Evolutionary conservation across 2,113 vertebrate genomes (phyloP), one percentile per base, ranked within the genome.

Genomic region (Eclectus roratus): DNA sequence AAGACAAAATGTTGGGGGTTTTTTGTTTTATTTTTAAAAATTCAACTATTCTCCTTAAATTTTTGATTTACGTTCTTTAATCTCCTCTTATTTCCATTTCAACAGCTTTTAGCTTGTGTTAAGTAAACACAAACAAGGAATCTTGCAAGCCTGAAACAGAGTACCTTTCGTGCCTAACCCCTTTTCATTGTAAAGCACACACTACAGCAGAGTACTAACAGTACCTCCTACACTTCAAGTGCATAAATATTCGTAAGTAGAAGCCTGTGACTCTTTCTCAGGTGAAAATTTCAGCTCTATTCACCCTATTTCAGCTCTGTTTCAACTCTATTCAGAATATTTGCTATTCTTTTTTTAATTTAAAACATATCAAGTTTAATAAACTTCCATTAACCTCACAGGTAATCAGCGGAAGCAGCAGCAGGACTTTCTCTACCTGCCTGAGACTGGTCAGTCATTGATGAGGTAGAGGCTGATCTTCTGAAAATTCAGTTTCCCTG

Each of bases 131-230:
- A 88, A 63, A 60, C 1, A 5, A 52, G 44, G 44, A 92, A 77
- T 46, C 4, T 16, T 66, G 23, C 5, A 73, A 60, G 20, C 50
- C 29, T 84, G 60, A 88, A 88, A 68, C 1, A 41, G 29, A 84
- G 7, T 33, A 5, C 41, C 13, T 49, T 77, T 25, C 0, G 0
- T 11, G 18, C 29, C 35, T 69, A 20, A 35, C 2, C 18, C 35
- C 18, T 72, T 79, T 53, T 1, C 1, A 46, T 3, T 50, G 31
- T 37, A 58, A 88, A 88, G 46, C 3, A 3, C 9, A 28, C 3
- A 2, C 28, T 27, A 39, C 2, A 87, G 37, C 2, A 80, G 25
- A 68, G 49, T 58, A 76, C 39, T 80, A 58, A 85, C 9, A 55
- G 31, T 14, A 74, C 35, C 31, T 39, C 23, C 82, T 71, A 21